Percentiles rank a stretch among this genome's conserved stretches.
phyloP scores from a whole-genome alignment of 1,140 invertebrate species.

The Zaprionus africanus region DNA sequence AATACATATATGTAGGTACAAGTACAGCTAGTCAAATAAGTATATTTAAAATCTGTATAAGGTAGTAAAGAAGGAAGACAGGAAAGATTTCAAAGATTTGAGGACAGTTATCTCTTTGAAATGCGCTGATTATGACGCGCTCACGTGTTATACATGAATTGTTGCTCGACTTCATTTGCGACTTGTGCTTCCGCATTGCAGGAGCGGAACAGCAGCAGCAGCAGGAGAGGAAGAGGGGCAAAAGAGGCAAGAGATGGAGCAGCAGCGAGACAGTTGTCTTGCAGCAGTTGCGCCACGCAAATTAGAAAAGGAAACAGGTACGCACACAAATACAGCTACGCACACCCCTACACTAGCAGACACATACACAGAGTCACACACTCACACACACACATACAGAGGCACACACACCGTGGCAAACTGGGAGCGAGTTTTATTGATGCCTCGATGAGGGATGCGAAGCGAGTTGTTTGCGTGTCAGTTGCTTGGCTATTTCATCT shows the following conservation, averaged over 20 bases:
- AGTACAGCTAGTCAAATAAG: not conserved
- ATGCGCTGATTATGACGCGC: conserved; percentile 29
- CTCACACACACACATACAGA: not conserved
- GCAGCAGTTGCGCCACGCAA: conserved; percentile 62
- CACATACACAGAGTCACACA: not conserved
- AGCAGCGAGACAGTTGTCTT: conserved; percentile 37
- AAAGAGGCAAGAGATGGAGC: conserved; percentile 16
- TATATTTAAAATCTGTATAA: not conserved
- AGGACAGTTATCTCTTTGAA: conserved; percentile 29
- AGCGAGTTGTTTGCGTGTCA: conserved; percentile 57
- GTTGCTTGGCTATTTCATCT: conserved; percentile 73
- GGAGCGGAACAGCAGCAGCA: not conserved
- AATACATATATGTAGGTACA: not conserved
- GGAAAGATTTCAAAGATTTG: not conserved
- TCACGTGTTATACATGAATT: conserved; percentile 9
- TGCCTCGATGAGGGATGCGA: conserved; percentile 35
- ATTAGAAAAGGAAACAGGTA: conserved; percentile 60
- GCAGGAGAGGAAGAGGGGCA: not conserved
- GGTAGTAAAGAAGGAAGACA: too few species aligned
- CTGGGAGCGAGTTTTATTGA: conserved; percentile 57
- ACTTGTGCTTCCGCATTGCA: conserved; percentile 17
- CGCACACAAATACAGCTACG: not conserved
- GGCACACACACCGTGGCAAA: not conserved
- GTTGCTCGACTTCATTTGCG: conserved; percentile 25
- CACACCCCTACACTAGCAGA: not conserved